Base-by-base conservation (phyloP, 2,113 vertebrate genomes). In the Cyprinodon variegatus region DNA sequence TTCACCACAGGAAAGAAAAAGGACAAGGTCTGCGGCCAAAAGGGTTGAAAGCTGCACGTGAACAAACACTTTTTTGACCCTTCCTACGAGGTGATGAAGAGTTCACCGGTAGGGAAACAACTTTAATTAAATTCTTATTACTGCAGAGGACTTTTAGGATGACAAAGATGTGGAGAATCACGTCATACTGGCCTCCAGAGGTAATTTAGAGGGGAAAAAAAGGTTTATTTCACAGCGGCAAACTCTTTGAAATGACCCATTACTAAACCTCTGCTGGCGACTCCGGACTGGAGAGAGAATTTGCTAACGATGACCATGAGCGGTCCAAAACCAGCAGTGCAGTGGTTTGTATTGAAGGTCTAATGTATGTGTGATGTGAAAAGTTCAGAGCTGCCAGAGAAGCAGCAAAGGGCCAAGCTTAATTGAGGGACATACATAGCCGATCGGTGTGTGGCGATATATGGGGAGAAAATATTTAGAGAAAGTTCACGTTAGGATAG, bases 101-200 rank as follows among this genome's bases (percentile, higher is more conserved):
- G 90, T 91, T 91, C 90, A 89, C 77, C 68, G 72, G 76, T 57
- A 13, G 39, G 45, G 74, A 66, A 53, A 77, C 70, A 74, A 87
- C 81, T 85, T 90, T 83, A 88, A 93, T 94, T 93, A 91, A 89
- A 78, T 75, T 81, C 83, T 81, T 89, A 90, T 90, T 78, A 78
- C 73, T 76, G 75, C 17, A 7, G 72, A 89, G 82, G 72, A 86
- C 50, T 76, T 82, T 65, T 75, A 68, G 77, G 83, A 94, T 92
- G 89, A 91, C 88, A 90, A 78, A 76, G 87, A 80, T 15, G 80
- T 46, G 17, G 11, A 61, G 74, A 63, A 63, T 84, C 74, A 83
- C 78, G 76, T 93, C 88, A 91, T 65, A 69, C 29, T 81, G 83
- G 91, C 78, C 82, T 72, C 68, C 61, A 22, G 43, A 78, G 72